These are phyloP conservation scores for Drosophila yooni DNA, from an alignment of 2,888 invertebrate genomes.

Conservation along the genomic window DNA sequence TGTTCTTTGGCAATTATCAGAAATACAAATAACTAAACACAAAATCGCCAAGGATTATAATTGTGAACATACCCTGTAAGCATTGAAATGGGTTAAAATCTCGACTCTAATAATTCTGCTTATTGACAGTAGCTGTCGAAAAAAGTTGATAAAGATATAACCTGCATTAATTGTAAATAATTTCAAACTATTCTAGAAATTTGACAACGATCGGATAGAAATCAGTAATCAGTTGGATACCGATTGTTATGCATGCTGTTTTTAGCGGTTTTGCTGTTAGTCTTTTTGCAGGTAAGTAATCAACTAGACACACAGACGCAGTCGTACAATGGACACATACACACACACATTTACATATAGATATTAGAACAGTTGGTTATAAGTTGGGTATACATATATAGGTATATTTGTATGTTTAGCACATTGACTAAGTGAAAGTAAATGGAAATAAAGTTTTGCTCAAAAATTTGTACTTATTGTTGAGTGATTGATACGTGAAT, in stretches of 20 bases:
- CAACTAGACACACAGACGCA: slow-evolving; percentile 24
- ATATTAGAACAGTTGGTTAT: slow-evolving; percentile 22
- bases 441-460: slow-evolving; percentile 55
- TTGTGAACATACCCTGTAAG: slow-evolving; percentile 1
- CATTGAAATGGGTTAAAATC: too few species aligned
- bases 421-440: slow-evolving; percentile 45
- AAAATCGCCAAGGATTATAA: background rate
- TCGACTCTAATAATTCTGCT: background rate
- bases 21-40: slow-evolving; percentile 13
- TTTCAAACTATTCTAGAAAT: background rate
- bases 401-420: slow-evolving; percentile 23
- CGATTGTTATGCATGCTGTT: slow-evolving; percentile 25
- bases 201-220: background rate
- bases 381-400: slow-evolving; percentile 12
- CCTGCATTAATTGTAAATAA: background rate
- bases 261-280: slow-evolving; percentile 23
- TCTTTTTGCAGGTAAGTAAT: slow-evolving; percentile 15
- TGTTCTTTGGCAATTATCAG: slow-evolving; percentile 32
- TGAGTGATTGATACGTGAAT: slow-evolving; percentile 63
- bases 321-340: slow-evolving; percentile 16
- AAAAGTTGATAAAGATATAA: background rate
- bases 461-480: slow-evolving; percentile 58
- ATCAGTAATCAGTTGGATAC: background rate
- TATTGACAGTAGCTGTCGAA: background rate
- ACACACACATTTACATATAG: slow-evolving; percentile 28